Base-by-base conservation (phyloP, 2,113 vertebrate genomes). In the Melanerpes aurifrons region DNA sequence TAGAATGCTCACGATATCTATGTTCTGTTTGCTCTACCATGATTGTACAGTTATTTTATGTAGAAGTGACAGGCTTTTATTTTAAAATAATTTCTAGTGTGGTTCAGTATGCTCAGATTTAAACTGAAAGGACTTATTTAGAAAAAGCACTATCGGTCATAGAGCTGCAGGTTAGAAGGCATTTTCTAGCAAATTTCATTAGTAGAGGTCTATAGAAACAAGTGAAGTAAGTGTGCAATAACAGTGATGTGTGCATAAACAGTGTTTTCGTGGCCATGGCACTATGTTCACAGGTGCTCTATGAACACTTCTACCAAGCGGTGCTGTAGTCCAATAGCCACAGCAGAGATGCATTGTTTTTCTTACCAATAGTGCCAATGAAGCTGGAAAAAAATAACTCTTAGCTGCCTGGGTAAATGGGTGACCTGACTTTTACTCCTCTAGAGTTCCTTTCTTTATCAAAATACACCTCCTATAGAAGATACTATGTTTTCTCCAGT, bases 281-380 rank as follows among this genome's bases (percentile, higher is more conserved):
- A 80, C 31, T 15, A 43, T 43, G 10, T 29, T 81, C 32, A 67
- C 32, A 45, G 6, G 10, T 59, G 14, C 22, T 63, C 15, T 18
- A 0, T 35, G 12, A 43, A 54, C 28, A 21, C 12, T 26, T 86
- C 66, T 80, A 10, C 47, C 7, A 66, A 50, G 25, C 37, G 25
- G 9, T 66, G 9, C 3, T 54, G 7, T 61, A 22, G 86, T 75
- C 35, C 26, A 59, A 3, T 22, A 62, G 43, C 31, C 28, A 43
- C 35, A 70, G 16, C 66, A 70, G 15, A 8, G 57, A 15, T 1
- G 0, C 1, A 1, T 43, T 0, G 3, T 74, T 63, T 74, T 71
- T 26, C 12, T 53, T 87, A 48, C 21, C 14, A n/a, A 2, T 28
- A 75, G 48, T 16, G 26, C 32, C 90, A 37, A 5, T 68, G 31